A percentile compares a stretch with the other conserved stretches of the same genome.
phyloP scores from a whole-genome alignment of 2,113 vertebrate genomes.

The Alces alces region DNA sequence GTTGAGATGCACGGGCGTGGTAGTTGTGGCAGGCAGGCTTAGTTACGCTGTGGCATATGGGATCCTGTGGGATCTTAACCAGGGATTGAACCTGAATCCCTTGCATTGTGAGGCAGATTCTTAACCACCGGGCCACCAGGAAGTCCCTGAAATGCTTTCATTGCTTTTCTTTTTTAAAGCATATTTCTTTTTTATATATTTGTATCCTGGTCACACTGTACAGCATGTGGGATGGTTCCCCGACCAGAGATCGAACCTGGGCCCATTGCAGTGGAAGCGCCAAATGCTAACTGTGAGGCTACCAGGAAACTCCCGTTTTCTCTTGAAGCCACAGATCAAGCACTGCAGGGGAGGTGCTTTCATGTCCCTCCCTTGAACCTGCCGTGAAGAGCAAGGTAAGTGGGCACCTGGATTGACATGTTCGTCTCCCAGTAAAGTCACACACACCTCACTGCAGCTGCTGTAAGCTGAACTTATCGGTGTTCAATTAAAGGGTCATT shows the following conservation, averaged over 20 bases:
- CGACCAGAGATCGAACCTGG: neutral
- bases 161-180: neutral
- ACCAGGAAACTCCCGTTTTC: neutral
- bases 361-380: neutral
- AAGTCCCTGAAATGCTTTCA: neutral
- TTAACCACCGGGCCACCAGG: neutral
- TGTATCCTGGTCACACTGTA: neutral
- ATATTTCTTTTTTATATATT: neutral
- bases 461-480: neutral
- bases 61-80: neutral
- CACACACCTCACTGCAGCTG: neutral
- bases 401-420: neutral
- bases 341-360: neutral
- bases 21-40: neutral
- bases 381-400: neutral
- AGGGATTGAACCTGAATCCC: neutral
- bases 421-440: neutral
- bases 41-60: neutral
- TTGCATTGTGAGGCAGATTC: neutral
- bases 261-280: neutral
- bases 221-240: neutral
- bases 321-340: neutral
- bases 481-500: slow-evolving; percentile 17
- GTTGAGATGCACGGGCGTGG: neutral
- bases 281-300: neutral